Evolutionary conservation across 2,797 vertebrate genomes (phyloP), one percentile per base, ranked within the genome.

Genomic region (Centroberyx gerrardi): DNA sequence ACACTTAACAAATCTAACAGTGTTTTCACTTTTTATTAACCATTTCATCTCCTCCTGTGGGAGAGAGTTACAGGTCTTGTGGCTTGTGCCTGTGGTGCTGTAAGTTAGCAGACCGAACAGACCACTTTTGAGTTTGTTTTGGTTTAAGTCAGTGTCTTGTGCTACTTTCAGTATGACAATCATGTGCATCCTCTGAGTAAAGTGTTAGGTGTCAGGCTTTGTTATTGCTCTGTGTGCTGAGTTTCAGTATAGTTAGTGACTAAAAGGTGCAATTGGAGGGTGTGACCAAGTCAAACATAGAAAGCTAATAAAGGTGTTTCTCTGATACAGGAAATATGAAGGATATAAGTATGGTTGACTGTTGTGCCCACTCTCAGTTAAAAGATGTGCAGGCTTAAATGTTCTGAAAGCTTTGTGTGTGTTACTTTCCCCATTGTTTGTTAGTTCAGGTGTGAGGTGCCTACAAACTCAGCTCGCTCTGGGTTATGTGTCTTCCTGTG

Each of bases 291-390:
- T 9, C 36, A 89, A 90, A 90, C 62, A 74, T 52, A 12, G 31
- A 72, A 81, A 80, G 49, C 66, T 27, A 86, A 75, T 70, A 83
- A 76, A 87, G 83, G 73, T 82, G 83, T 77, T 77, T 67, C 60
- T 27, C 38, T 59, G 9, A 80, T 74, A 15, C 65, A 77, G 83
- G 76, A 82, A 51, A 52, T 44, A 3, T 46, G 9, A 12, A 54
- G 0, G 8, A 51, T 4, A 59, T 13, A 8, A 36, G 7, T 31
- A 54, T n/a, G 15, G 54, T n/a, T 44, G 27, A 58, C 62, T 68
- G 14, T 46, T 78, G 13, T 49, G 3, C 33, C 31, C 27, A 59
- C 15, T 17, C 1, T 5, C 6, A 72, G 22, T 15, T 5, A 1
- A 48, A 18, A 54, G 22, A 1, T 9, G 0, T 48, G 8, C 9